Base-by-base conservation (phyloP, 1,140 invertebrate genomes). In the Sarcophaga bullata region DNA sequence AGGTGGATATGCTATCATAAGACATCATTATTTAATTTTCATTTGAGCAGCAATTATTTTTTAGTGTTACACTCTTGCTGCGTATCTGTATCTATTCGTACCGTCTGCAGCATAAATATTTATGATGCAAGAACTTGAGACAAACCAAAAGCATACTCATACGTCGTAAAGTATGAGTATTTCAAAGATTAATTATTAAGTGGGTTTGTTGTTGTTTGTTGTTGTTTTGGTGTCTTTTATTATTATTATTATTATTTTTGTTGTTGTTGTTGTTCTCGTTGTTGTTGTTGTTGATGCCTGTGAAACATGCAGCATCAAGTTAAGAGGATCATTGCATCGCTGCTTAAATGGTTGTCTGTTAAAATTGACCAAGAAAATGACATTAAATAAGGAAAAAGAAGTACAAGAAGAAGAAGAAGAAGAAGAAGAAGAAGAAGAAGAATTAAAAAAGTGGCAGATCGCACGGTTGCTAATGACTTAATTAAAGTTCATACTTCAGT, bases 401-500 rank as follows among this genome's bases (percentile, higher is more conserved):
- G 37, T 37, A 5, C 8, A 49, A 17, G 47, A 48, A 15, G 15
- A 15, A 10, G 15, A 3, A 54, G 37, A 13, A 5, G 8, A 49
- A 17, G 47, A 48, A 15, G 15, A 76, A 10, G 47, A 76, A 48
- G 73, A 4, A 48, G 25, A 76, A 13, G 49, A 17, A 76, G n/a
- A n/a, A 49, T 5, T 8, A 76, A 48, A 75, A 75, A 75, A 47
- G 37, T 76, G 73, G 73, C 73, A 76, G 73, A 76, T 76, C 73
- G 73, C 73, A 76, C 73, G 73, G 73, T 76, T 76, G 73, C 73
- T 76, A 76, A 76, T 76, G 73, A 76, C 73, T 76, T 76, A 76
- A 76, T 76, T 76, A 76, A 76, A 76, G 73, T 76, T 76, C 73
- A 76, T 76, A 76, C 73, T 76, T 76, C 73, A 76, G 73, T 76